phyloP scores from a whole-genome alignment of 2,888 invertebrate species.

The Itoplectis maculator region DNA sequence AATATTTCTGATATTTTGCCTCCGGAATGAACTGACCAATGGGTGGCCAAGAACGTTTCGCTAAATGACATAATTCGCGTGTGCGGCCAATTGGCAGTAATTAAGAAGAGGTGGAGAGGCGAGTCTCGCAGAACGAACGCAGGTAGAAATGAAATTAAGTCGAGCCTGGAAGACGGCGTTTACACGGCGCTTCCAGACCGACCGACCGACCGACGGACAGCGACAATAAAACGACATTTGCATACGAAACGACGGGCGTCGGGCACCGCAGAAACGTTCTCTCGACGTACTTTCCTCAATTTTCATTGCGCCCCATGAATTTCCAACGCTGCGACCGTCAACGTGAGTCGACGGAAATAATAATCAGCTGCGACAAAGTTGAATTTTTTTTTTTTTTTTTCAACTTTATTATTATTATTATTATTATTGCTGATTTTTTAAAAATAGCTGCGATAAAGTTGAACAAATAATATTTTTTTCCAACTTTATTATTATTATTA shows the following conservation, averaged over 20 bases:
- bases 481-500: no score
- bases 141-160: conserved; percentile 82
- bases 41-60: conserved; percentile 51
- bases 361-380: not conserved
- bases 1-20: conserved; percentile 17
- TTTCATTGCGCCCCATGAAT: conserved; percentile 51
- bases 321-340: conserved; percentile 17
- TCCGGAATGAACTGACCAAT: conserved; percentile 42
- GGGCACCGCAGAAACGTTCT: conserved; percentile 46
- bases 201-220: conserved; percentile 35
- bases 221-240: conserved; percentile 83
- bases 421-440: no score
- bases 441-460: no score
- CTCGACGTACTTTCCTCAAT: conserved; percentile 45
- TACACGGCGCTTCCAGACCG: conserved; percentile 76
- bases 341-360: not conserved
- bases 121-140: conserved; percentile 49
- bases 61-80: conserved; percentile 82
- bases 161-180: conserved; percentile 79
- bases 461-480: no score
- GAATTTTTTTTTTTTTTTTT: no score
- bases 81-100: conserved; percentile 83
- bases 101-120: conserved; percentile 78
- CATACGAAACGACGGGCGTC: conserved; percentile 81
- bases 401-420: no score